phyloP scores from a whole-genome alignment of 92 coral and sea anemone genomes.

The Porites cylindrica region DNA sequence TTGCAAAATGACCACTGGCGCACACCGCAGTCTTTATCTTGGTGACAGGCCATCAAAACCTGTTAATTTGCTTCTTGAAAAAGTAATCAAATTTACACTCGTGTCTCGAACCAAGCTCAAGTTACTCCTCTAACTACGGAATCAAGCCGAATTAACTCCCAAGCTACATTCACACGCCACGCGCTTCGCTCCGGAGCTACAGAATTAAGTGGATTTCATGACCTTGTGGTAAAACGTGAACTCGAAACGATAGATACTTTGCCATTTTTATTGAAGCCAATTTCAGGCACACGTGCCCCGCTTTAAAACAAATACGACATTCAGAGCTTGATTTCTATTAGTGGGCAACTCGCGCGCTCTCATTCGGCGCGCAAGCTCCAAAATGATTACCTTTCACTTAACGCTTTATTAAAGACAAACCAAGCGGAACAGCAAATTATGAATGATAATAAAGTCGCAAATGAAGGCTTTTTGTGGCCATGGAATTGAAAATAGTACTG shows the following conservation, averaged over 20 bases:
- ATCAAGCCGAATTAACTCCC: constrained; percentile 9
- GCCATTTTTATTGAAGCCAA: constrained; percentile 48
- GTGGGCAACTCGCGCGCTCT: constrained; percentile 42
- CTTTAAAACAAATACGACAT: constrained; percentile 70
- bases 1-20: constrained; percentile 1
- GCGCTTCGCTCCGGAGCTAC: constrained; percentile 20
- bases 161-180: constrained; percentile 12
- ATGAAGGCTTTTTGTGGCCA: constrained; percentile 54
- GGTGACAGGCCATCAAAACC: constrained; percentile 57
- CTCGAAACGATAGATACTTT: constrained; percentile 23
- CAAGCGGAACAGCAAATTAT: constrained; percentile 64
- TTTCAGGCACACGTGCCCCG: constrained; percentile 83
- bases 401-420: constrained; percentile 65
- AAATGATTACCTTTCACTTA: constrained; percentile 67
- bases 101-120: constrained; percentile 48
- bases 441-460: constrained; percentile 44
- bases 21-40: constrained; percentile 8
- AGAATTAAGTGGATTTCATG: constrained; percentile 6
- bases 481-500: constrained; percentile 24
- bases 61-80: constrained; percentile 68
- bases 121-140: constrained; percentile 55
- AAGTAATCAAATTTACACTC: constrained; percentile 56
- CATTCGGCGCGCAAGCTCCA: constrained; percentile 54
- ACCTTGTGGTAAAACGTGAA: not conserved
- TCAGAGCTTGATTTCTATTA: constrained; percentile 64